Evolutionary conservation across 2,888 invertebrate species (phyloP).

Genomic region (Pammene fasciana): DNA sequence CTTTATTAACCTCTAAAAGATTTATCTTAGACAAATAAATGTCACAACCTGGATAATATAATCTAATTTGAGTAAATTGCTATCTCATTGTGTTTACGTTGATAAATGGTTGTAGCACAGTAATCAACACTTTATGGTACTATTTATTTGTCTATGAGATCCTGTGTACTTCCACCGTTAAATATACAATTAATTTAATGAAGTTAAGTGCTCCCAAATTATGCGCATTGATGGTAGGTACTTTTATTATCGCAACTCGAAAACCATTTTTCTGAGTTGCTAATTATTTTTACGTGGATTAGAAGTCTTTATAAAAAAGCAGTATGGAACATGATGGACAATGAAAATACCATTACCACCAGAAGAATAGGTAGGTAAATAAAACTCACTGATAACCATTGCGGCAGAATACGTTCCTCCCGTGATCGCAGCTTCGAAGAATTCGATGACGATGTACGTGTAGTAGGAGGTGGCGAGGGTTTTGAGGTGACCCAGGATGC

Average conservation of each 20-base stretch:
- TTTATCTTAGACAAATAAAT: background rate
- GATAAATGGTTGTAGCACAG: background rate
- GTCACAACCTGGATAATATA: background rate
- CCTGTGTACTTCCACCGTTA: background rate
- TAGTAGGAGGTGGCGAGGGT: slow-evolving; percentile 61
- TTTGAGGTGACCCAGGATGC: slow-evolving; percentile 65
- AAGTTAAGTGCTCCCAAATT: no score
- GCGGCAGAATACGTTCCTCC: slow-evolving; percentile 65
- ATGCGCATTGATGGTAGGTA: no score
- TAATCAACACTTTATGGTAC: background rate
- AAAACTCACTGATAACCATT: slow-evolving; percentile 65
- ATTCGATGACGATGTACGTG: slow-evolving; percentile 62
- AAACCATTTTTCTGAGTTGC: no score
- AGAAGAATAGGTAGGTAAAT: no score
- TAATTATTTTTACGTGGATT: no score
- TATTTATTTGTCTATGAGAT: background rate
- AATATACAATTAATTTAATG: background rate
- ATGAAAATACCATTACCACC: no score
- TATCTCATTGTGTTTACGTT: slow-evolving; percentile 3
- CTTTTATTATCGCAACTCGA: no score
- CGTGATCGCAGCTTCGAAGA: slow-evolving; percentile 62
- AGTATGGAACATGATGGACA: no score
- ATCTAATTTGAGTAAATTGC: background rate
- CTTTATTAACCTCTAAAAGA: no score
- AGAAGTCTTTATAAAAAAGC: no score